These are phyloP conservation scores for Tubulanus polymorphus DNA, from an alignment of 2,888 invertebrate species.

Conservation along the genomic window DNA sequence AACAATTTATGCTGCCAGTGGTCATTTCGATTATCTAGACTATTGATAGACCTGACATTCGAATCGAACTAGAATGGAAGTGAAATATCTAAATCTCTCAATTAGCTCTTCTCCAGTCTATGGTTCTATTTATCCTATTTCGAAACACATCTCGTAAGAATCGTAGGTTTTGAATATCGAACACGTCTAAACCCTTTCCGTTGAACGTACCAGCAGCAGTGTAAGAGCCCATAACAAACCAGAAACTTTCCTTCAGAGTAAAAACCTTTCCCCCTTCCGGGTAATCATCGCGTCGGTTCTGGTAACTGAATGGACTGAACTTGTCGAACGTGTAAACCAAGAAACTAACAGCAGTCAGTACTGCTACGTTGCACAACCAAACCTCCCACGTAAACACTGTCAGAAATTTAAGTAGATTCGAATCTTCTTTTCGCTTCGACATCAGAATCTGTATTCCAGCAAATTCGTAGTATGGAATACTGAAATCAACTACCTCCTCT, in stretches of 20 bases:
- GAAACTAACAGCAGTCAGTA: conserved; percentile 74
- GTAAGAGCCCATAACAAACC: conserved; percentile 89
- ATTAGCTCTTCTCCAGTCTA: no score
- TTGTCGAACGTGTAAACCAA: conserved; percentile 87
- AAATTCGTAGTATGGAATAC: conserved; percentile 86
- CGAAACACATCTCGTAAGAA: no score
- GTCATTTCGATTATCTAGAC: no score
- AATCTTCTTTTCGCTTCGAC: conserved; percentile 74
- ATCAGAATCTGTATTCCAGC: conserved; percentile 88
- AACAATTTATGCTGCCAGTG: no score
- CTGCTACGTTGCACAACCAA: conserved; percentile 80
- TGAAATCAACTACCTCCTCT: conserved; percentile 85
- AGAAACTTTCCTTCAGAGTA: conserved; percentile 84
- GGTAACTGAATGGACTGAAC: conserved; percentile 83
- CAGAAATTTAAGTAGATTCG: conserved; percentile 89
- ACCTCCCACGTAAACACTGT: conserved; percentile 82
- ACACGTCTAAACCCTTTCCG: no score
- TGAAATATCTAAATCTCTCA: no score
- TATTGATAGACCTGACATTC: no score
- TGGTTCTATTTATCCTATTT: no score
- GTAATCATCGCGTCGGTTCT: conserved; percentile 75
- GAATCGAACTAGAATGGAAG: no score
- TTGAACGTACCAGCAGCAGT: conserved; percentile 66
- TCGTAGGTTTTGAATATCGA: no score
- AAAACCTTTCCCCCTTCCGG: conserved; percentile 79